phyloP scores from a whole-genome alignment of 2,797 vertebrate species.

The Holocentrus rufus region DNA sequence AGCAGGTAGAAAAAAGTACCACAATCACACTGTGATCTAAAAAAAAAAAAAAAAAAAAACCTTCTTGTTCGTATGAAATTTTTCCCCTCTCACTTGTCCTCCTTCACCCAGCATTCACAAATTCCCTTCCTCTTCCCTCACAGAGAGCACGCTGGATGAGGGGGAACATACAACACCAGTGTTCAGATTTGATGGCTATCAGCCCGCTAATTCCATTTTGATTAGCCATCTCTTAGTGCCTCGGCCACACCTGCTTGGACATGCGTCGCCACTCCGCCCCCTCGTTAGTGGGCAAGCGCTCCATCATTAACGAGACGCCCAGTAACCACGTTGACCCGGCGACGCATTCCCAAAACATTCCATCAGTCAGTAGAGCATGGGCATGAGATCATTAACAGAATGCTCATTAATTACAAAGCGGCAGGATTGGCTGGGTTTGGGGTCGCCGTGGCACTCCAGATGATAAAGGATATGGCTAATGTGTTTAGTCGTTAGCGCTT shows the following conservation, averaged over 20 bases:
- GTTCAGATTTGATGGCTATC: slow-evolving; percentile 41
- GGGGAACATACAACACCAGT: not conserved
- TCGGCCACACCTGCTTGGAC: slow-evolving; percentile 70
- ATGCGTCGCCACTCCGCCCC: slow-evolving; percentile 46
- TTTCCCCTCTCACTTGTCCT: not conserved
- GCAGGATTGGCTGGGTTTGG: slow-evolving; percentile 63
- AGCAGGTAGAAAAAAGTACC: no score
- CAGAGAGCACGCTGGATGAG: not conserved
- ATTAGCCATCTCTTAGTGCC: slow-evolving; percentile 54
- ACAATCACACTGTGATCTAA: not conserved
- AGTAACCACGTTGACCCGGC: slow-evolving; percentile 67
- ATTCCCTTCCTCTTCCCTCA: slow-evolving; percentile 28
- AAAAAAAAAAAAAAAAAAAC: not conserved
- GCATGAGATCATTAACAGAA: slow-evolving; percentile 63
- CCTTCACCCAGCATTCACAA: not conserved
- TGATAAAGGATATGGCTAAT: slow-evolving; percentile 74
- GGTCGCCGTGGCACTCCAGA: slow-evolving; percentile 64
- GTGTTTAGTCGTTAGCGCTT: slow-evolving; percentile 70
- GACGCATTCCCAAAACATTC: slow-evolving; percentile 74
- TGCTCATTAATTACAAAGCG: slow-evolving; percentile 70
- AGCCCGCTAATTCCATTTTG: slow-evolving; percentile 59
- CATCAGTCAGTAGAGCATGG: slow-evolving; percentile 73
- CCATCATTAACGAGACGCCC: slow-evolving; percentile 64
- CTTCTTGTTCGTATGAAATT: not conserved
- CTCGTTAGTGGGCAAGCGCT: slow-evolving; percentile 49